Conservation (phyloP, 1,140 invertebrate species). For the Brachionus angularis region DNA sequence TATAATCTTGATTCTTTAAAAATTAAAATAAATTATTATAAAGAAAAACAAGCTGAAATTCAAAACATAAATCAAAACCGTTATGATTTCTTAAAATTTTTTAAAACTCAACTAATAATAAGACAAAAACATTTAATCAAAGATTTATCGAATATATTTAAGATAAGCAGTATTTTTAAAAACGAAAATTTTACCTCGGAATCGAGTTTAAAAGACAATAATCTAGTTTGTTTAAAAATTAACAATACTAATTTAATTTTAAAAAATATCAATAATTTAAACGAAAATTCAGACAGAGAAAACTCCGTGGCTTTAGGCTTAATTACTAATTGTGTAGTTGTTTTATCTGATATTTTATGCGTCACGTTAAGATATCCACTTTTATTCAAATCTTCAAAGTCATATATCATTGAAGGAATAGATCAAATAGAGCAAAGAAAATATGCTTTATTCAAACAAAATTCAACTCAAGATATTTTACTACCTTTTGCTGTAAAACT, state of each 20-base stretch:
- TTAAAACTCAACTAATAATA: not conserved
- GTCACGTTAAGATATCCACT: slow-evolving; percentile 8
- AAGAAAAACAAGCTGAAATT: no score
- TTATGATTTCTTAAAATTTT: not conserved
- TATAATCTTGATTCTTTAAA: no score
- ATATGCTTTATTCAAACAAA: slow-evolving; percentile 15
- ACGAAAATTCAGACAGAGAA: not conserved
- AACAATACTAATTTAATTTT: not conserved
- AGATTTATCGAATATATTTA: slow-evolving; percentile 4
- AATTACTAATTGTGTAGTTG: not conserved
- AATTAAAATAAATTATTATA: no score
- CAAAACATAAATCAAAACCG: not conserved
- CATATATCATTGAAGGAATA: slow-evolving; percentile 22
- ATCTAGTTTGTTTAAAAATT: slow-evolving; percentile 1
- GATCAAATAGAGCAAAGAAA: not conserved
- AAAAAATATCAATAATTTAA: not conserved
- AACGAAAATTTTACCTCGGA: not conserved
- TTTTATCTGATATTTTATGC: slow-evolving; percentile 2
- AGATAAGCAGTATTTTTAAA: not conserved
- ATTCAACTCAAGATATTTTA: not conserved
- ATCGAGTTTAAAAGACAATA: no score
- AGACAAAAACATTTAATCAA: not conserved
- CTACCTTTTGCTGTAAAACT: slow-evolving; percentile 6
- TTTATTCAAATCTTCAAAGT: slow-evolving; percentile 7
- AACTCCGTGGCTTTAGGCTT: not conserved